phyloP scores from a whole-genome alignment of 2,888 invertebrate species.

The Eulithis testata region DNA sequence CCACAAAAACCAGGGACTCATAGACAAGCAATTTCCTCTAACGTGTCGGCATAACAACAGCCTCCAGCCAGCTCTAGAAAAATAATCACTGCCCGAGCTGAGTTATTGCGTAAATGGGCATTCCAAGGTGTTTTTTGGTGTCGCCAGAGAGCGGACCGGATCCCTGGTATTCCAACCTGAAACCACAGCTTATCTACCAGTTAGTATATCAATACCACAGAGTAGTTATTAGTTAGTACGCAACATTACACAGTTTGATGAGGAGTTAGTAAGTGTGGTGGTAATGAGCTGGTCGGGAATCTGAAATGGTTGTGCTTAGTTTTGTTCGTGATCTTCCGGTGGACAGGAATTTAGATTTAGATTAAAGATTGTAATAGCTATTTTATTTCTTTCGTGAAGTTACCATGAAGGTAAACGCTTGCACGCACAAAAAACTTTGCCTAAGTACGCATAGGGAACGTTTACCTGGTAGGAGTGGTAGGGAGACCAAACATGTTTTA shows the following conservation, averaged over 20 bases:
- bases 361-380: constrained; percentile 21
- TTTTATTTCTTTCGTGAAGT: constrained; percentile 19
- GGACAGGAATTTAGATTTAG: constrained; percentile 27
- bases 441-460: neutral
- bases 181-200: constrained; percentile 6
- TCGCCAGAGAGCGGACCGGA: constrained; percentile 69
- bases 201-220: constrained; percentile 13
- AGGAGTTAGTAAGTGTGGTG: constrained; percentile 15
- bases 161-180: constrained; percentile 51
- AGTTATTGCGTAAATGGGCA: constrained; percentile 68
- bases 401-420: constrained; percentile 1
- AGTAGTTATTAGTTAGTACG: constrained; percentile 1
- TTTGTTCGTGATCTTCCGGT: constrained; percentile 27
- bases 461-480: neutral
- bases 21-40: neutral
- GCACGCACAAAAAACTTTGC: neutral
- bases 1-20: neutral
- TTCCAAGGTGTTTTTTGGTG: constrained; percentile 75
- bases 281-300: constrained; percentile 30
- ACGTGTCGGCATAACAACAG: constrained; percentile 15
- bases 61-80: constrained; percentile 17
- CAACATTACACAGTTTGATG: constrained; percentile 2
- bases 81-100: constrained; percentile 24
- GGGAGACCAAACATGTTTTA: no score
- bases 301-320: constrained; percentile 21